phyloP scores from a whole-genome alignment of 2,113 vertebrate genomes.

The Tachysurus vachellii region DNA sequence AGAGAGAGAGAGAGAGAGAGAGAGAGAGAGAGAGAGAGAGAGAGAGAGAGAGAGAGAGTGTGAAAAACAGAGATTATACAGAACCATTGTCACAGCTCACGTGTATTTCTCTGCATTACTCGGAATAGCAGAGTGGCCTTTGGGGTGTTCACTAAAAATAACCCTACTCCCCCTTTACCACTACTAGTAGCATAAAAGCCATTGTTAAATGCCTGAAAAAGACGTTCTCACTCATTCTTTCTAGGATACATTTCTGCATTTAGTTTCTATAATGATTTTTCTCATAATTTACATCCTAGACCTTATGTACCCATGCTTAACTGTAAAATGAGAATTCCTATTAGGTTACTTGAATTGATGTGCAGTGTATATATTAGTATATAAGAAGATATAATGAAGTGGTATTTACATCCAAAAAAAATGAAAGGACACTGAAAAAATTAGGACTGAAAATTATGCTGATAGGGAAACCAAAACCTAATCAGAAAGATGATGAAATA shows the following conservation, averaged over 20 bases:
- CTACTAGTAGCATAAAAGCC: background rate
- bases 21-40: background rate
- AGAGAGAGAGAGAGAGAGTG: background rate
- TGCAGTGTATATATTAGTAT: too few relatives aligned
- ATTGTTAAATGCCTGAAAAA: background rate
- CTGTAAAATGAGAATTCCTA: background rate
- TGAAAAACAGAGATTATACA: background rate
- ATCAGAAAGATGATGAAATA: background rate
- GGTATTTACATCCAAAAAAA: background rate
- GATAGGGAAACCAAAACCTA: background rate
- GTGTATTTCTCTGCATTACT: background rate
- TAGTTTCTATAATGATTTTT: background rate
- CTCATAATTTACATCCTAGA: background rate
- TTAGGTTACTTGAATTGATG: background rate
- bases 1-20: background rate
- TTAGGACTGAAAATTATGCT: background rate
- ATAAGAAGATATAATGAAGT: background rate
- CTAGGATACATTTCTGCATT: background rate
- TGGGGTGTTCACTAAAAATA: slow-evolving; percentile 18
- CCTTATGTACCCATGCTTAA: background rate
- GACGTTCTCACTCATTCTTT: background rate
- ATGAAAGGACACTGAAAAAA: background rate
- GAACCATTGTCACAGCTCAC: slow-evolving; percentile 22
- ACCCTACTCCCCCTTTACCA: background rate
- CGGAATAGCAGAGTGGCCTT: background rate